Evolutionary conservation across 2,113 vertebrate genomes (phyloP).

Genomic region (Mustela lutreola): DNA sequence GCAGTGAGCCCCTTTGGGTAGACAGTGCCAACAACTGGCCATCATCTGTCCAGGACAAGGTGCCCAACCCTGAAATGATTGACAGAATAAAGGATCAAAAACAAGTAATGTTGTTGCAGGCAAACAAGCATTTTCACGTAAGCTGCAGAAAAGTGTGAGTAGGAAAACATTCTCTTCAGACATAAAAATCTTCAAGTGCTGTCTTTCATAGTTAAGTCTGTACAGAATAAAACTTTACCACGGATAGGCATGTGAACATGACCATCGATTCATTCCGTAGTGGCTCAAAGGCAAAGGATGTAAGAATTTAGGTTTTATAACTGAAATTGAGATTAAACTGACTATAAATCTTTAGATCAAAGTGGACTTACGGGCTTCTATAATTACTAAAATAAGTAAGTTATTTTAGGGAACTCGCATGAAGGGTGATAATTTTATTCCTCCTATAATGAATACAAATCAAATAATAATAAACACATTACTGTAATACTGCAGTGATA

Average conservation of each 20-base stretch:
- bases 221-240: background rate
- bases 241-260: background rate
- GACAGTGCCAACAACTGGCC: slow-evolving; percentile 96
- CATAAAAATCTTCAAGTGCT: background rate
- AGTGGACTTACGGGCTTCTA: background rate
- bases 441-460: background rate
- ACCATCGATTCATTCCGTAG: background rate
- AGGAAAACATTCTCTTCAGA: background rate
- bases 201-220: background rate
- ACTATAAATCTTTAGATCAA: background rate
- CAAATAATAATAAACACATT: slow-evolving; percentile 18
- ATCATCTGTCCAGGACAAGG: slow-evolving; percentile 97
- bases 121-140: background rate
- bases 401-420: background rate
- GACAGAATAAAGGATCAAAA: background rate
- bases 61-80: slow-evolving; percentile 92
- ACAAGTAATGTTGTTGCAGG: background rate
- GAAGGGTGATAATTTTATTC: slow-evolving; percentile 14
- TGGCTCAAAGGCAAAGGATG: background rate
- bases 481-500: slow-evolving; percentile 9
- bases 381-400: slow-evolving; percentile 34
- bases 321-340: background rate
- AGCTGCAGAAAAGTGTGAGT: background rate
- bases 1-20: slow-evolving; percentile 93
- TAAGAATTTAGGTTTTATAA: slow-evolving; percentile 11